phyloP scores from a whole-genome alignment of 2,797 vertebrate species.

The Sciurus carolinensis region DNA sequence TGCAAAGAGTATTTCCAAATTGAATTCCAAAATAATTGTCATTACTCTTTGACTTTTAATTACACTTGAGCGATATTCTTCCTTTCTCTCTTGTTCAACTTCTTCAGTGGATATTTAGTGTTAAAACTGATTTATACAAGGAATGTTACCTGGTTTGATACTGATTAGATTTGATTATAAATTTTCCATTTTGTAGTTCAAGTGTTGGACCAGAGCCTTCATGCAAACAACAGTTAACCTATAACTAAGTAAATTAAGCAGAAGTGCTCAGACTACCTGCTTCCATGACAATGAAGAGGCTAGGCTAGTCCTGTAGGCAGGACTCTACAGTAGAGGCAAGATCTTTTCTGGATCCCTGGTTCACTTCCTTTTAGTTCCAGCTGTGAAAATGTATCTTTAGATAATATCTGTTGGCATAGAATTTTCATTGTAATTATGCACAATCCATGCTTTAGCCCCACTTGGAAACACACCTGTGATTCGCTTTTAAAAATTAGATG shows the following conservation, averaged over 20 bases:
- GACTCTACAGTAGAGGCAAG: not conserved
- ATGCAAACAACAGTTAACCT: not conserved
- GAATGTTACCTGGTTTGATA: slow-evolving; percentile 9
- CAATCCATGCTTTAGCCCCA: slow-evolving; percentile 24
- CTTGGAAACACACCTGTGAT: slow-evolving; percentile 58
- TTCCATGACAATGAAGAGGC: not conserved
- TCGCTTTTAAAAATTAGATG: slow-evolving; percentile 66
- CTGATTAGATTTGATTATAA: not conserved
- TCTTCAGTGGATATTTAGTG: not conserved
- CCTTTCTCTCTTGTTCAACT: not conserved
- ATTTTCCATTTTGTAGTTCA: not conserved
- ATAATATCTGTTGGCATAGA: slow-evolving; percentile 38
- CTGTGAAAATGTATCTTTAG: slow-evolving; percentile 50
- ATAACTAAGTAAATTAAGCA: slow-evolving; percentile 31
- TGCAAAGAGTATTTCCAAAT: slow-evolving; percentile 18
- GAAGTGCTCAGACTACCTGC: not conserved
- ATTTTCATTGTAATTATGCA: slow-evolving; percentile 41
- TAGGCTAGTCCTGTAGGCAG: not conserved
- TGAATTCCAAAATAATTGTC: slow-evolving; percentile 41
- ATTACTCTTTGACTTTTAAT: slow-evolving; percentile 14
- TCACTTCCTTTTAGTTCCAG: slow-evolving; percentile 47
- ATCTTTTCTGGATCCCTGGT: not conserved
- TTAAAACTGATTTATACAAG: slow-evolving; percentile 42
- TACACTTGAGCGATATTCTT: not conserved
- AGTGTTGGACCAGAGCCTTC: not conserved